Conservation (phyloP, 2,113 vertebrate species). For the Sinosuthora webbiana region DNA sequence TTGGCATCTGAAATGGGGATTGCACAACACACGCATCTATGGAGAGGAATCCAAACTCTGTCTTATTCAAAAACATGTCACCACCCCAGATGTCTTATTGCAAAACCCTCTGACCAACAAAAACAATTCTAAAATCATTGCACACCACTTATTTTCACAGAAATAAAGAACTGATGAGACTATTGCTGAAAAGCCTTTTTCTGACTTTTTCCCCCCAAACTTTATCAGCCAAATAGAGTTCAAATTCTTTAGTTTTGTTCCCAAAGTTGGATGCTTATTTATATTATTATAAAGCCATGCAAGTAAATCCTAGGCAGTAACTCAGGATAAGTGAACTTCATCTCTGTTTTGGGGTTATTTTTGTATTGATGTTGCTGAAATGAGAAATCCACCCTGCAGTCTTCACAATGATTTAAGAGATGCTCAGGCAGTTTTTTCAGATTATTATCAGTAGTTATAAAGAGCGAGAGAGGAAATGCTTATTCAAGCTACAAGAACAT, state of each 20-base stretch:
- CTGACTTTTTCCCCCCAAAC: not conserved
- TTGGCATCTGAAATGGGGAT: not conserved
- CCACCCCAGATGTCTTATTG: not conserved
- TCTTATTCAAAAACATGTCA: not conserved
- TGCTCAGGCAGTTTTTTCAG: not conserved
- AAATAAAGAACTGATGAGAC: not conserved
- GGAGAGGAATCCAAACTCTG: not conserved
- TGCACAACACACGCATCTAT: not conserved
- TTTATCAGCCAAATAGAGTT: not conserved
- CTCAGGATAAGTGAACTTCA: not conserved
- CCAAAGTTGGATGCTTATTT: not conserved
- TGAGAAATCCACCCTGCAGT: not conserved
- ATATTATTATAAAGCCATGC: not conserved
- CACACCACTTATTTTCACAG: not conserved
- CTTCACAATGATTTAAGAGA: not conserved
- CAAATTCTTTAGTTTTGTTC: not conserved
- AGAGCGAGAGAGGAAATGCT: not conserved
- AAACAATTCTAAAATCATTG: not conserved
- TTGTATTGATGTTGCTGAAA: not conserved
- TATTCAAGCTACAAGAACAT: not conserved
- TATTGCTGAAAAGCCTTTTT: not conserved
- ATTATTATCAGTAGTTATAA: not conserved
- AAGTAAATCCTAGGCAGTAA: not conserved
- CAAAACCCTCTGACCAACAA: not conserved
- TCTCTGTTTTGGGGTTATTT: not conserved